Base-by-base conservation (phyloP, 2,888 invertebrate species). In the Eubasilissa splendida region DNA sequence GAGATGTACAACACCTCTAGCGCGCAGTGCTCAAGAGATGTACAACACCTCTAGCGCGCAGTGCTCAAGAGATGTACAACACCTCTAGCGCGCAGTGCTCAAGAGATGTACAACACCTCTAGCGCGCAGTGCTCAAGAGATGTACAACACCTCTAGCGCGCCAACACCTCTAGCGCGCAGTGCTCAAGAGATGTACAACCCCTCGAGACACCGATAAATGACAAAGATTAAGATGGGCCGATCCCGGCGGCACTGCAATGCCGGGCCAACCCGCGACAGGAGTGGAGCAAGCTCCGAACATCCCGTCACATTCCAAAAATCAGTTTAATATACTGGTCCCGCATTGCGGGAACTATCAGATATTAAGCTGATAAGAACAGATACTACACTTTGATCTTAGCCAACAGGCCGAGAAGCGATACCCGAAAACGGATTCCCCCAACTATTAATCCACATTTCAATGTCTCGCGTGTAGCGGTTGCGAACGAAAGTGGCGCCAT, bases 201-300 rank as follows among this genome's bases (percentile, higher is more conserved):
- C n/a, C n/a, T n/a, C n/a, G n/a, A n/a, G n/a, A n/a, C n/a, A n/a
- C n/a, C n/a, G n/a, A n/a, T n/a, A n/a, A n/a, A n/a, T n/a, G 22
- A 22, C 1, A 22, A 22, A 22, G 22, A 2, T 71, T 78, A 14
- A 78, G 42, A 76, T 83, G 82, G 83, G 83, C 83, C 83, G 83
- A 83, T 91, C 92, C 92, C 89, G 91, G 91, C 90, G 88, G 91
- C 92, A 92, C 92, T 93, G 92, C 92, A 92, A 93, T 92, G 90
- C 92, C 91, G 89, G 92, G 92, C 91, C 92, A 92, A 93, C 92
- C 92, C 92, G 91, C 87, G 92, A 90, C 90, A 89, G 91, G 90
- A 91, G 90, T 91, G 91, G 91, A 92, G 92, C 92, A 92, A 93
- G 92, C 92, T 88, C 91, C 92, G 89, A 89, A 87, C 88, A 87